phyloP scores from a whole-genome alignment of 2,797 vertebrate species.

The Silurus lanzhouensis region DNA sequence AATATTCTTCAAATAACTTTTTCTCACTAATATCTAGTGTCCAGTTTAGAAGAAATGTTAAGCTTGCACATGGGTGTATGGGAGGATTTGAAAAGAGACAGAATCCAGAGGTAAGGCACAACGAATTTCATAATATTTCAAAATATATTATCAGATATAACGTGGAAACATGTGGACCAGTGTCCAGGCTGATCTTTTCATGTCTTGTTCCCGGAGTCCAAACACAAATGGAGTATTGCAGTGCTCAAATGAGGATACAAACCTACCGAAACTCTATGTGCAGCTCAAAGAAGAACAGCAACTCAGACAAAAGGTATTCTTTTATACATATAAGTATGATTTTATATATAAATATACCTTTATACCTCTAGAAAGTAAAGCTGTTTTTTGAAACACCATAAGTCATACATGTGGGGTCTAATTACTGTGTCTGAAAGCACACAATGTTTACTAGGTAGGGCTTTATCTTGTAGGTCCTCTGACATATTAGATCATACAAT shows the following conservation, averaged over 20 bases:
- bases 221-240: constrained; percentile 37
- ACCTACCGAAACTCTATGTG: constrained; percentile 59
- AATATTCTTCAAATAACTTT: no score
- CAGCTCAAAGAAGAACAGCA: constrained; percentile 71
- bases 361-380: neutral
- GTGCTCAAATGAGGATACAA: constrained; percentile 33
- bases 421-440: no score
- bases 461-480: neutral
- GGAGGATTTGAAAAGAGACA: constrained; percentile 61
- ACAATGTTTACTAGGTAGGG: neutral
- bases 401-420: neutral
- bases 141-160: neutral
- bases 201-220: constrained; percentile 51
- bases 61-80: constrained; percentile 64
- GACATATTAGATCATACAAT: neutral
- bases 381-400: neutral
- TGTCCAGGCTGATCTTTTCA: neutral
- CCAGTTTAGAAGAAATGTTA: constrained; percentile 69
- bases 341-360: no score
- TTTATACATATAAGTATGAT: neutral
- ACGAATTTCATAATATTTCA: neutral
- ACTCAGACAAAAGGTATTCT: constrained; percentile 66
- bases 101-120: constrained; percentile 67
- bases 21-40: constrained; percentile 60
- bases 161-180: neutral